Base-by-base conservation (phyloP, 2,888 invertebrate genomes). In the Portevinia maculata region DNA sequence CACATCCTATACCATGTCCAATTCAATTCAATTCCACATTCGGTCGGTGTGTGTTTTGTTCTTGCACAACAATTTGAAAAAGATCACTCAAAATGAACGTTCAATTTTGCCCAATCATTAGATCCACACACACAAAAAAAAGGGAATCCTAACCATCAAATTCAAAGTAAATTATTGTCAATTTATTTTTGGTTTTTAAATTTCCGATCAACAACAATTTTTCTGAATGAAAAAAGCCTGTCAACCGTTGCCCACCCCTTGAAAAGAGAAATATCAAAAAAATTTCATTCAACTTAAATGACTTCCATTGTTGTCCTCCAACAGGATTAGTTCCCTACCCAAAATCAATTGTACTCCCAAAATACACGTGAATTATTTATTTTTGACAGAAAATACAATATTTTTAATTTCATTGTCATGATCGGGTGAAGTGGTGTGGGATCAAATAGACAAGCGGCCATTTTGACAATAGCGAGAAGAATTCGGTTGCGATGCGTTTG, bases 321-420 rank as follows among this genome's bases (percentile, higher is more conserved):
- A 81, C 75, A 69, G 79, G 79, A 81, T 81, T 81, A 81, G 75
- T 75, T 48, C 44, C 30, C 73, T 46, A 30, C 41, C 24, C 13
- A 37, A 32, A 13, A 39, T 17, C 75, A 64, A 81, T 76, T 37
- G 62, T 74, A 30, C 67, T 48, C 24, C 34, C 9, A 30, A 37
- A 74, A 73, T 79, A 81, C 50, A 53, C 76, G 81, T 83, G 76
- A 83, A 76, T 83, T 83, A 83, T 83, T 83, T 83, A 83, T 76
- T 83, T 83, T 76, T 83, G 81, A 83, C 81, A 76, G 76, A 71
- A 76, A 53, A 76, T 76, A 57, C 44, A 75, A 81, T 71, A 65
- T 64, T 81, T 75, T 71, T 59, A 39, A 70, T 46, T 76, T 37
- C 21, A 76, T 81, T 81, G 81, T 81, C 39, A 39, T 15, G 13